Evolutionary conservation across 2,797 vertebrate species (phyloP).

Genomic region (Geotria australis): DNA sequence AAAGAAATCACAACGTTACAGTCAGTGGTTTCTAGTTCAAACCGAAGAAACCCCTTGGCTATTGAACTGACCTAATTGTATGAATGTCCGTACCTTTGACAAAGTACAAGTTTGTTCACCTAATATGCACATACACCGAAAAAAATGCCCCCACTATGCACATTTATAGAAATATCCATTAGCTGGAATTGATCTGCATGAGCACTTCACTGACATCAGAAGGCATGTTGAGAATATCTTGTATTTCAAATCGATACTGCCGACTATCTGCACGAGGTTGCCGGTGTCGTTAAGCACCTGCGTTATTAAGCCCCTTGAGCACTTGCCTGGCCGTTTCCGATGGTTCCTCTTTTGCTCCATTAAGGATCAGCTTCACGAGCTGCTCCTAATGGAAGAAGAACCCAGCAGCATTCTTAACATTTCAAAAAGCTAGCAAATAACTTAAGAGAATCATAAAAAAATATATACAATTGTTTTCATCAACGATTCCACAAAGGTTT

Average conservation of each 20-base stretch:
- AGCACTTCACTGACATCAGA: no score
- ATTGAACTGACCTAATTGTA: no score
- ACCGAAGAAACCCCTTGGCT: no score
- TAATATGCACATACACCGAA: no score
- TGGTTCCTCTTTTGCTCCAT: slow-evolving; percentile 54
- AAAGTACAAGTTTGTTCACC: no score
- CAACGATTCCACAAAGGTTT: neutral
- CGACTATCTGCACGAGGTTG: neutral
- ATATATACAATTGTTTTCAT: neutral
- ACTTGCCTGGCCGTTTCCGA: slow-evolving; percentile 65
- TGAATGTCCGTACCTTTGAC: no score
- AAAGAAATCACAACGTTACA: no score
- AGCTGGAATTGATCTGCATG: neutral
- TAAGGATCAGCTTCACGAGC: slow-evolving; percentile 54
- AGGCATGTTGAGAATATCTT: no score
- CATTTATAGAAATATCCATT: neutral
- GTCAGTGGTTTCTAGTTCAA: no score
- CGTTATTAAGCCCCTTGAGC: neutral
- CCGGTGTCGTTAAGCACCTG: neutral
- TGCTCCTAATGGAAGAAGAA: slow-evolving; percentile 26
- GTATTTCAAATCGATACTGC: no score
- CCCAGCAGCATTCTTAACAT: slow-evolving; percentile 4
- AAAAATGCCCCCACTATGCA: no score
- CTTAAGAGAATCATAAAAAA: neutral
- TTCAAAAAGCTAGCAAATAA: slow-evolving; percentile 1